Evolutionary conservation across 2,113 vertebrate species (phyloP).

Genomic region (Zosterops borbonicus): DNA sequence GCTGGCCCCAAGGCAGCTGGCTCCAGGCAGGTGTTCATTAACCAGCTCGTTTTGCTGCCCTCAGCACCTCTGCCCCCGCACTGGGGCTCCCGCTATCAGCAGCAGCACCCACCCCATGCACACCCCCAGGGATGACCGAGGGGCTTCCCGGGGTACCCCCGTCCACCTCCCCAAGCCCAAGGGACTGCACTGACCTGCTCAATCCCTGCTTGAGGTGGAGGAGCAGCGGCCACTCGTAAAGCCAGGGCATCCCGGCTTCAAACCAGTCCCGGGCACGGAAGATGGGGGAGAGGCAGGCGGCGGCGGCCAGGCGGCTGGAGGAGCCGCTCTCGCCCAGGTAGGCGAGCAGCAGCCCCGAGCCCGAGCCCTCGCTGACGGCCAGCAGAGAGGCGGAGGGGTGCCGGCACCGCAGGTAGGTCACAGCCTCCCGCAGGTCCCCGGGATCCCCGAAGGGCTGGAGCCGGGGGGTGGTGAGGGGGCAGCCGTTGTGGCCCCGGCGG

Average conservation of each 20-base stretch:
- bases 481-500: constrained; percentile 83
- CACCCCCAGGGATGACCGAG: no score
- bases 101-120: not conserved
- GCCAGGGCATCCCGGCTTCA: constrained; percentile 74
- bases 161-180: not conserved
- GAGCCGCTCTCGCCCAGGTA: constrained; percentile 89
- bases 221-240: constrained; percentile 79
- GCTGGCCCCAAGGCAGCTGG: not conserved
- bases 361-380: constrained; percentile 85
- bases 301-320: constrained; percentile 79
- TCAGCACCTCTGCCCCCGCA: constrained; percentile 3
- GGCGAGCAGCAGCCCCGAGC: constrained; percentile 84
- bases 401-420: constrained; percentile 79
- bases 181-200: constrained; percentile 79
- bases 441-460: constrained; percentile 82
- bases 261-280: constrained; percentile 87
- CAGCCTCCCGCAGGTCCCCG: constrained; percentile 80
- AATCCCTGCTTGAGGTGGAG: constrained; percentile 80
- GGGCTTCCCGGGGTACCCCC: not conserved
- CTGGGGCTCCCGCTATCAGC: not conserved
- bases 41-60: constrained; percentile 22
- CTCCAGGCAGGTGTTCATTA: constrained; percentile 48
- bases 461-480: constrained; percentile 80
- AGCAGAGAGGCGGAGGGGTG: constrained; percentile 77
- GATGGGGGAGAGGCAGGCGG: constrained; percentile 86